phyloP scores from a whole-genome alignment of 1,140 invertebrate genomes.

The Saxidomus purpurata region DNA sequence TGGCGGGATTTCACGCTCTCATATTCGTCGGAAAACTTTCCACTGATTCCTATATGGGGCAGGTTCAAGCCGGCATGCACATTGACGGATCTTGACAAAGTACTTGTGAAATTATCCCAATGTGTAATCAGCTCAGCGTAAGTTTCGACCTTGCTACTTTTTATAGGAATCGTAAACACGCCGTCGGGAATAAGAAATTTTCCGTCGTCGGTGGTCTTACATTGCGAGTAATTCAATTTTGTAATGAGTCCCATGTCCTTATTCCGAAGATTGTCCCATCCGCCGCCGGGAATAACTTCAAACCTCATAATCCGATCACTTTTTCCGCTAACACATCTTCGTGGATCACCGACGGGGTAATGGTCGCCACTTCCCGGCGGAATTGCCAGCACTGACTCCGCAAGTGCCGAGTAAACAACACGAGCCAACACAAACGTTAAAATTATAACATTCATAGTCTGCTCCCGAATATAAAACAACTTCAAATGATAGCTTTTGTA shows the following conservation, averaged over 20 bases:
- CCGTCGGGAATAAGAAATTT: constrained; percentile 75
- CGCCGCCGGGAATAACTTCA: too few relatives aligned
- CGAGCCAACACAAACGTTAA: too few relatives aligned
- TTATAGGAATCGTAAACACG: constrained; percentile 70
- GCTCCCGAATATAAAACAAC: too few relatives aligned
- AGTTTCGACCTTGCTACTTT: too few relatives aligned
- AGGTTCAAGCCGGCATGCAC: constrained; percentile 70
- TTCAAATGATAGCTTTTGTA: too few relatives aligned
- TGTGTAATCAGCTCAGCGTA: constrained; percentile 79
- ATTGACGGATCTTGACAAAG: constrained; percentile 76
- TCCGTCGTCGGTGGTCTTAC: constrained; percentile 76
- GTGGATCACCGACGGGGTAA: constrained; percentile 20
- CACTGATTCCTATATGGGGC: constrained; percentile 71
- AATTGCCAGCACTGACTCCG: too few relatives aligned
- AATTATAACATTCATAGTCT: too few relatives aligned
- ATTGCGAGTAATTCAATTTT: constrained; percentile 68
- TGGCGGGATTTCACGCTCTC: constrained; percentile 72
- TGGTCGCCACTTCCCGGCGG: background rate
- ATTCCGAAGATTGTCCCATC: constrained; percentile 80
- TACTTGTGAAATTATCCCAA: constrained; percentile 79
- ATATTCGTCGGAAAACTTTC: constrained; percentile 77
- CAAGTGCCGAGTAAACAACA: too few relatives aligned
- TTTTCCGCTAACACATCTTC: background rate
- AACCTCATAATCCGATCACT: constrained; percentile 11
- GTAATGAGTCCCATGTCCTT: constrained; percentile 73